Base-by-base conservation (phyloP, 2,113 vertebrate species). In the Sebastes fasciatus region DNA sequence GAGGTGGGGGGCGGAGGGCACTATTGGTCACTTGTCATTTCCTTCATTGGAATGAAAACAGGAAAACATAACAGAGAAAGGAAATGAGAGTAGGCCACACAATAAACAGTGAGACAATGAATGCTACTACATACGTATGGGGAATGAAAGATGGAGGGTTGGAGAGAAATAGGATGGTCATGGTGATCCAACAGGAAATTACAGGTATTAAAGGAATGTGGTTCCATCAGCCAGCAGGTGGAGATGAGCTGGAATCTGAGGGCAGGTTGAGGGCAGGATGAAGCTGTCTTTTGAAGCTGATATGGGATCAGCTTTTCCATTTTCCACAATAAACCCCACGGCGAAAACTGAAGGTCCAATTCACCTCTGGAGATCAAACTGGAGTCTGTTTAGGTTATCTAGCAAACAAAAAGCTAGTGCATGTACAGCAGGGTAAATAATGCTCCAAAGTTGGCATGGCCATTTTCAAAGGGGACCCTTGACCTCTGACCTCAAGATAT, bases 181-280 rank as follows among this genome's bases (percentile, higher is more conserved):
- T 6, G 0, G 11, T 78, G 64, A 89, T 79, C 75, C 64, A 5
- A 45, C 85, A 82, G 90, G 90, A 90, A 86, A 92, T 88, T 64
- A 74, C 62, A 79, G 21, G 67, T 78, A 80, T 58, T 11, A 60
- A 2, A 83, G 77, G 86, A 87, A 88, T 77, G 77, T 2, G 16
- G n/a, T 1, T 74, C 21, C 43, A 63, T 40, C 21, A 34, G 73
- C 8, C 42, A 16, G 34, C 82, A 89, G 88, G 83, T 80, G 83
- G 60, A 65, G 67, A 17, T 52, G 69, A 63, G 16, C 43, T 5
- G 8, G 3, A 42, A 49, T 49, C 21, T 4, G 23, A 21, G 67
- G 72, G 5, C 14, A 8, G 8, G 34, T 16, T 1, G 57, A 40
- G 43, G 43, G 10, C 68, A 14, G 23, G 6, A 79, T 69, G 23